These are phyloP conservation scores for Chelon auratus DNA, from an alignment of 2,797 vertebrate species.

Conservation along the genomic window DNA sequence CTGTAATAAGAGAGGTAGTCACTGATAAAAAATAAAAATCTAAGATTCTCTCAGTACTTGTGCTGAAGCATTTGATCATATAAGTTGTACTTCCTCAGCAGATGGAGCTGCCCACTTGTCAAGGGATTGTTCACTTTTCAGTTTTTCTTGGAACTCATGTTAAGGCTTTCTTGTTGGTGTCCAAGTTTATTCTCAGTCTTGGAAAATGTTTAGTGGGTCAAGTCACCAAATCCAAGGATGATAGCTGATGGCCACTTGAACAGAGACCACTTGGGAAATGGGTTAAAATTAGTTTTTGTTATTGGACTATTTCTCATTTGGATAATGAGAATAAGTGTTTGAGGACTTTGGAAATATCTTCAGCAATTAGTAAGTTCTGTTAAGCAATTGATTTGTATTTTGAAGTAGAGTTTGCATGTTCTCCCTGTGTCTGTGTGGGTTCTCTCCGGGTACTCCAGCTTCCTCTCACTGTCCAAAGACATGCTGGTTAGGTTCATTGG, in stretches of 20 bases:
- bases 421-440: too few species aligned
- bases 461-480: too few species aligned
- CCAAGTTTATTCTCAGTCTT: not conserved
- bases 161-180: not conserved
- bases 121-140: not conserved
- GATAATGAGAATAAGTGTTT: not conserved
- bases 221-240: not conserved
- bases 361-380: not conserved
- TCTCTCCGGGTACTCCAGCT: too few species aligned
- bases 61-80: not conserved
- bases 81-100: not conserved
- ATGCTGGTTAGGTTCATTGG: too few species aligned
- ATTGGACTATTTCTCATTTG: too few species aligned
- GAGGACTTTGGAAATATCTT: not conserved
- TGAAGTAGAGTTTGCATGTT: not conserved
- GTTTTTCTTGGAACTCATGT: not conserved
- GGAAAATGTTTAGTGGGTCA: not conserved
- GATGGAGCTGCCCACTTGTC: conserved; percentile 2
- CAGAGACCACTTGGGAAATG: too few species aligned
- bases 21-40: not conserved
- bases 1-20: too few species aligned
- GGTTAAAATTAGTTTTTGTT: too few species aligned
- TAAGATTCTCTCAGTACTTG: not conserved
- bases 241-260: not conserved
- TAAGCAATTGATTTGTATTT: not conserved